Base-by-base conservation (phyloP, 2,888 invertebrate species). In the Lutraria lutraria region DNA sequence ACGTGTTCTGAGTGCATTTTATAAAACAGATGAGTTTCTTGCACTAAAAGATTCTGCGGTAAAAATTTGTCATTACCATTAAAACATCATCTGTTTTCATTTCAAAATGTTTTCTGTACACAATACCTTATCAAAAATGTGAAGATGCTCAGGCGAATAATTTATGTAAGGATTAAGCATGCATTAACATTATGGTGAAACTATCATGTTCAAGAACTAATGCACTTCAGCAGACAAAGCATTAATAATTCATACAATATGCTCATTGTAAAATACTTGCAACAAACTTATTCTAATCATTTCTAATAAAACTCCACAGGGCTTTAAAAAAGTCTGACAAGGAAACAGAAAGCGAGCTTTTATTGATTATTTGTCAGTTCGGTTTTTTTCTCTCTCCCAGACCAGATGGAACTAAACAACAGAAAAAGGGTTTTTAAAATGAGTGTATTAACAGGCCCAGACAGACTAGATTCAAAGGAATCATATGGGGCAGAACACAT, bases 221-320 rank as follows among this genome's bases (percentile, higher is more conserved):
- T 60, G 60, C 8, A 8, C 63, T 68, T 68, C 63, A 0, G n/a
- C 76, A 76, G 76, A 76, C 76, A 76, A 25, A 25, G 16, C 29
- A 76, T 76, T 76, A 34, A 76, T 76, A 76, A 76, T 76, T 76
- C 76, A 76, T 29, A 76, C 76, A 76, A 76, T 25, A 31, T 76
- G 76, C 76, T 31, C 34, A 34, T 34, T 34, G 76, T 76, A 76
- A 76, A 76, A 34, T 76, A 76, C 76, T n/a, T 34, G 31, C 8
- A 25, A 68, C 25, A 25, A 68, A 68, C 63, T n/a, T 68, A 68
- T 68, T 68, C 63, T n/a, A 68, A 68, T 68, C 25, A 68, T 68
- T 68, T n/a, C 63, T 68, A 68, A 68, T 68, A 68, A 68, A 68
- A 25, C n/a, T 68, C 63, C 63, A 68, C 63, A 68, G 63, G 63